Percentiles rank a stretch among this genome's conserved stretches.
These are phyloP conservation scores for Erinaceus europaeus DNA, from an alignment of 2,113 vertebrate genomes.

Conservation along the genomic window DNA sequence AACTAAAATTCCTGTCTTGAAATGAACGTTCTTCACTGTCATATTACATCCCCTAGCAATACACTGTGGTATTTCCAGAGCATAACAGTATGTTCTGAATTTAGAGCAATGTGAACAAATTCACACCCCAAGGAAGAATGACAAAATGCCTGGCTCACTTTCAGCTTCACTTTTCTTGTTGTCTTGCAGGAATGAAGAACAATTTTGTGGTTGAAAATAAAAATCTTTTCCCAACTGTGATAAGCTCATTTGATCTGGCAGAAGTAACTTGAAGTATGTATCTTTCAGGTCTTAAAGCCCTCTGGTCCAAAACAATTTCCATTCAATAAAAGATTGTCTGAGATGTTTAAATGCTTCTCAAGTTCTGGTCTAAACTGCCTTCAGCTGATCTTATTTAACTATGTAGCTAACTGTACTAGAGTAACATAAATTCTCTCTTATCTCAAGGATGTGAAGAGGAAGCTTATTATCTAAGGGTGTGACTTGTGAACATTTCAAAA, in stretches of 20 bases:
- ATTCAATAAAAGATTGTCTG: neutral
- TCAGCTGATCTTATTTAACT: neutral
- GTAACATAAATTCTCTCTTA: neutral
- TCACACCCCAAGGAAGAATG: slow-evolving; percentile 60
- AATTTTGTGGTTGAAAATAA: slow-evolving; percentile 62
- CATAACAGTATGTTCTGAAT: slow-evolving; percentile 52
- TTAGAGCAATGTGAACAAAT: slow-evolving; percentile 57
- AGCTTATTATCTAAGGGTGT: neutral
- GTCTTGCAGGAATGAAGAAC: slow-evolving; percentile 50
- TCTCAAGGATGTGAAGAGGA: neutral
- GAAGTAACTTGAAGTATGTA: neutral
- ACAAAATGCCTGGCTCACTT: slow-evolving; percentile 46
- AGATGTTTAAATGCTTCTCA: neutral
- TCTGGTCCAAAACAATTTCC: neutral
- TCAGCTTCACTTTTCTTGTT: slow-evolving; percentile 53
- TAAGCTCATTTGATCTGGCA: slow-evolving; percentile 33
- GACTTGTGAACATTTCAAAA: neutral
- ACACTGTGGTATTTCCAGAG: neutral
- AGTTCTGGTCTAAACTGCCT: neutral
- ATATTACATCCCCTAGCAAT: slow-evolving; percentile 20
- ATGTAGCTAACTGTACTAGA: neutral
- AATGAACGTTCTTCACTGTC: slow-evolving; percentile 9
- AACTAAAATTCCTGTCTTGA: slow-evolving; percentile 32
- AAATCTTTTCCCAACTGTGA: slow-evolving; percentile 50
- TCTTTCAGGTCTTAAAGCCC: neutral